Percentiles rank a stretch among this genome's conserved stretches.
Conservation (phyloP, 2,113 vertebrate species). For the Eclectus roratus region DNA sequence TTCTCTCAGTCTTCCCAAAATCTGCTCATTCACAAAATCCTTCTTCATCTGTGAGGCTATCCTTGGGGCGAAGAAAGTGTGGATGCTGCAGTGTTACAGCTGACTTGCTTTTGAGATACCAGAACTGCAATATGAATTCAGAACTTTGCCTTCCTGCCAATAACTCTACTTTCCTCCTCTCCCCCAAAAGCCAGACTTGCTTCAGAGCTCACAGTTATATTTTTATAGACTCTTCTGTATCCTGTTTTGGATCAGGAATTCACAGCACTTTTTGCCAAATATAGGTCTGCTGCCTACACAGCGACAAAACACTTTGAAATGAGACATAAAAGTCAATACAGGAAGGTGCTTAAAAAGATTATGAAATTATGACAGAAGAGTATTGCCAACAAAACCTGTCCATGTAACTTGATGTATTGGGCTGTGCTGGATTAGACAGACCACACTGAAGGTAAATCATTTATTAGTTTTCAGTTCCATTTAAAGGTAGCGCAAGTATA, state of each 20-base stretch:
- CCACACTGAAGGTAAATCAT: not conserved
- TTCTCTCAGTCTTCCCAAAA: not conserved
- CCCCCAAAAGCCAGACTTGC: not conserved
- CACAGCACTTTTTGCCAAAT: constrained; percentile 26
- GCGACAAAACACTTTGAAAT: constrained; percentile 12
- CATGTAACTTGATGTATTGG: not conserved
- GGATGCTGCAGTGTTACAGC: not conserved
- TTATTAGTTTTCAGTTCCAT: not conserved
- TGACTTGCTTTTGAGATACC: not conserved
- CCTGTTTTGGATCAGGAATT: constrained; percentile 15
- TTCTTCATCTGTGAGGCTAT: not conserved
- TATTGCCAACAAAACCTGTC: not conserved
- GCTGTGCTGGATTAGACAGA: not conserved
- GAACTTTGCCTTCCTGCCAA: not conserved
- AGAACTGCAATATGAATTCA: not conserved
- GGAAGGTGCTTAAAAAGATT: not conserved
- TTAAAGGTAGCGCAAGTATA: not conserved
- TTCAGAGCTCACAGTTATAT: not conserved
- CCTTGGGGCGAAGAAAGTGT: rapidly evolving
- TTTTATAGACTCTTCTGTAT: not conserved
- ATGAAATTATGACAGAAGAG: not conserved
- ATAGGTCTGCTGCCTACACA: constrained; percentile 27
- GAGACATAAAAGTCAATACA: not conserved
- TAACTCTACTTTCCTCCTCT: not conserved
- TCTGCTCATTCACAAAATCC: not conserved